Conservation (phyloP, 2,797 vertebrate species). For the Paratrypauchen microcephalus region DNA sequence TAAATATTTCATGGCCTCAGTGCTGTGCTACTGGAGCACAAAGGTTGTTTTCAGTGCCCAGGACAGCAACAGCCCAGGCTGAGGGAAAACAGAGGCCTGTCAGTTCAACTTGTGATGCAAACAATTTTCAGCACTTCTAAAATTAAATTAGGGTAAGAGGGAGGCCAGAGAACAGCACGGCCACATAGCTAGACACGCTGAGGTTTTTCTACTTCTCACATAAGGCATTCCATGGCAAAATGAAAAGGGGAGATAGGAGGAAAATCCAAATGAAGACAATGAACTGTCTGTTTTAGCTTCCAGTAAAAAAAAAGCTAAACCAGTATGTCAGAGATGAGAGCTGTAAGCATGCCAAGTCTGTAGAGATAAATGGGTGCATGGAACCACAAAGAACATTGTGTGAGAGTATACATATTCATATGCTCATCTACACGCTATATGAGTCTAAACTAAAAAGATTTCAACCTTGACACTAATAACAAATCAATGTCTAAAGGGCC, state of each 20-base stretch:
- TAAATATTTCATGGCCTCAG: slow-evolving; percentile 75
- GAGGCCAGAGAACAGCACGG: slow-evolving; percentile 49
- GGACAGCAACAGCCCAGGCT: slow-evolving; percentile 53
- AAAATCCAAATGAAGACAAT: slow-evolving; percentile 60
- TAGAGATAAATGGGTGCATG: slow-evolving; percentile 45
- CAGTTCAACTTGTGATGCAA: slow-evolving; percentile 64
- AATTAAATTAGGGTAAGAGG: slow-evolving; percentile 76
- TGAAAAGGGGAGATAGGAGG: slow-evolving; percentile 37
- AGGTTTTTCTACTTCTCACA: slow-evolving; percentile 62
- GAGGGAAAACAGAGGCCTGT: slow-evolving; percentile 70
- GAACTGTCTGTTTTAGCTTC: slow-evolving; percentile 60
- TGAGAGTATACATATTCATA: slow-evolving; percentile 32
- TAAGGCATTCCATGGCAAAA: slow-evolving; percentile 64
- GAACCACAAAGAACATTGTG: slow-evolving; percentile 55
- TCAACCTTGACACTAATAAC: slow-evolving; percentile 33
- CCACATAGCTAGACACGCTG: slow-evolving; percentile 51
- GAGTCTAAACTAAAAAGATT: slow-evolving; percentile 24
- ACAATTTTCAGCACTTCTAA: slow-evolving; percentile 70
- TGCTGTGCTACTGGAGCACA: slow-evolving; percentile 58
- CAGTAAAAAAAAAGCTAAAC: slow-evolving; percentile 43
- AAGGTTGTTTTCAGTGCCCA: slow-evolving; percentile 60
- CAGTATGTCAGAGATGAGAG: slow-evolving; percentile 50
- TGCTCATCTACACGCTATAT: slow-evolving; percentile 10
- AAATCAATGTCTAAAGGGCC: slow-evolving; percentile 21
- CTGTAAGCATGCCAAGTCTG: slow-evolving; percentile 46